Evolutionary conservation across 2,888 invertebrate genomes (phyloP).

Genomic region (Nomada ferruginata): DNA sequence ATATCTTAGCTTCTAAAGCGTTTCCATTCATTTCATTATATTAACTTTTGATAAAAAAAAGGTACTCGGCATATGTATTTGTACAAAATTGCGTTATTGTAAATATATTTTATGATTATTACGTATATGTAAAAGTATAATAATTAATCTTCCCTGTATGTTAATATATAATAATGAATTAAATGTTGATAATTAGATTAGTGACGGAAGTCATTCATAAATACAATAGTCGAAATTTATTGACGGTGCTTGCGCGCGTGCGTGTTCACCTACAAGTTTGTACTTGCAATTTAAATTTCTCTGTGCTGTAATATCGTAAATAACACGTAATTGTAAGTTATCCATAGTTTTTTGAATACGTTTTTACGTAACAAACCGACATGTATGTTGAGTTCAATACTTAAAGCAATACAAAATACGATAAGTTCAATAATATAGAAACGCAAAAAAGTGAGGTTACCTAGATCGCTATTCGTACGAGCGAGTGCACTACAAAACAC

Average conservation of each 20-base stretch:
- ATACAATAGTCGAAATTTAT: constrained; percentile 37
- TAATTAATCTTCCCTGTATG: not conserved
- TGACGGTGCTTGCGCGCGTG: constrained; percentile 58
- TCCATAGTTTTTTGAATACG: not conserved
- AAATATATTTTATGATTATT: not conserved
- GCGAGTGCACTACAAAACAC: constrained; percentile 32
- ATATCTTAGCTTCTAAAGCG: not conserved
- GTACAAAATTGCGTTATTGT: not conserved
- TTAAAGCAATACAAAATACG: not conserved
- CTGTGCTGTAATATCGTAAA: constrained; percentile 14
- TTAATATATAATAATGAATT: not conserved
- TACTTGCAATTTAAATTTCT: constrained; percentile 45
- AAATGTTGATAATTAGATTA: not conserved
- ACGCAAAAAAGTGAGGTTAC: constrained; percentile 62
- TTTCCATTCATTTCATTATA: not conserved
- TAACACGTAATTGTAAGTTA: constrained; percentile 30
- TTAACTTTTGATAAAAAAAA: no score
- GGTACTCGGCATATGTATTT: not conserved
- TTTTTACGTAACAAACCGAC: not conserved
- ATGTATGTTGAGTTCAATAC: not conserved
- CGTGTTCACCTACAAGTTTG: constrained; percentile 28
- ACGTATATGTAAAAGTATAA: not conserved
- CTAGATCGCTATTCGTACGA: constrained; percentile 24
- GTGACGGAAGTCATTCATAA: constrained; percentile 12
- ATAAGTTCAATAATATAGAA: not conserved